Evolutionary conservation across 2,113 vertebrate species (phyloP).

Genomic region (Emydocephalus ijimae): DNA sequence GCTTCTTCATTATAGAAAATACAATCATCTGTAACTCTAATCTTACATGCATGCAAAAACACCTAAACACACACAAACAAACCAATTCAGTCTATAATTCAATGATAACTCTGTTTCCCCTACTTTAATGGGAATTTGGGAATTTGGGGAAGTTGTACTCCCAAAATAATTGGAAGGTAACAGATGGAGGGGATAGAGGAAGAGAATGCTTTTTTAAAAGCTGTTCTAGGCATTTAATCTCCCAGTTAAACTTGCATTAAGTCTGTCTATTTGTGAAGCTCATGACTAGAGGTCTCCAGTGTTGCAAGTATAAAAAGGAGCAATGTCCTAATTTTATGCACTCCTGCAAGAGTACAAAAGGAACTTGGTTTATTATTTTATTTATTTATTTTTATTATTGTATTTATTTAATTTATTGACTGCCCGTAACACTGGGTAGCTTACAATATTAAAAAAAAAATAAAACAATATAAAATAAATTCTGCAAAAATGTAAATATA

Average conservation of each 20-base stretch:
- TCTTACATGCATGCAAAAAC: background rate
- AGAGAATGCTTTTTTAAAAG: background rate
- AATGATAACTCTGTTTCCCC: background rate
- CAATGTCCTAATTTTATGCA: background rate
- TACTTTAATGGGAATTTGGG: too few species aligned
- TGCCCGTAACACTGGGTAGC: background rate
- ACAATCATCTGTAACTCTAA: background rate
- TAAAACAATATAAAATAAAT: background rate
- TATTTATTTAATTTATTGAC: background rate
- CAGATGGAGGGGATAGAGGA: background rate
- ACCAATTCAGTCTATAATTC: background rate
- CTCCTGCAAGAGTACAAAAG: background rate
- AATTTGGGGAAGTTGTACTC: background rate
- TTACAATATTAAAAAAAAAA: background rate
- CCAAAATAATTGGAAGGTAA: background rate
- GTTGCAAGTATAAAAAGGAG: background rate
- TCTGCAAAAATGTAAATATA: background rate
- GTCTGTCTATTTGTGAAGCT: background rate
- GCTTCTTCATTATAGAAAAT: background rate
- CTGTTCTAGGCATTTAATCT: background rate
- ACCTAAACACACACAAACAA: background rate
- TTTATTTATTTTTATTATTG: too few species aligned
- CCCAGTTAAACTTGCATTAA: background rate
- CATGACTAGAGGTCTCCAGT: background rate
- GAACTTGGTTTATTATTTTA: background rate